These are phyloP conservation scores for Carpatolechia fugitivella DNA, from an alignment of 2,888 invertebrate species.

Conservation along the genomic window DNA sequence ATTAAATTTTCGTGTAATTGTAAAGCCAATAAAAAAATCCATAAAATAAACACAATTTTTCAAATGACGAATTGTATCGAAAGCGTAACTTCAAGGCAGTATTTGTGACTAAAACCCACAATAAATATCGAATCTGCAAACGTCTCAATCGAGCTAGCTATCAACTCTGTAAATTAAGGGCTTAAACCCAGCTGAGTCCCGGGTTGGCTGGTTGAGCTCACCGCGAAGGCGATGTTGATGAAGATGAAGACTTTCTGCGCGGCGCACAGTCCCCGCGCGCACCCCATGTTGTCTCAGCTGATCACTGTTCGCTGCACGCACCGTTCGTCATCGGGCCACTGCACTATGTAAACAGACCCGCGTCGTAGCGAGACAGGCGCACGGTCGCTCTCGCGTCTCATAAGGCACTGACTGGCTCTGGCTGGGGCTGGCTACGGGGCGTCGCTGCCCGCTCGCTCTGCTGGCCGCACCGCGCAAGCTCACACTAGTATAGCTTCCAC, in stretches of 20 bases:
- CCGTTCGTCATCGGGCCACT: background rate
- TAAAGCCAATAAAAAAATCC: too few relatives aligned
- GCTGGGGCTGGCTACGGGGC: background rate
- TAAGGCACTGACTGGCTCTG: slow-evolving; percentile 55
- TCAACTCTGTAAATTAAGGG: background rate
- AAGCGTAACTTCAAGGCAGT: too few relatives aligned
- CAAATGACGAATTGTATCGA: too few relatives aligned
- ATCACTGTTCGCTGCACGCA: background rate
- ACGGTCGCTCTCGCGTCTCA: slow-evolving; percentile 41
- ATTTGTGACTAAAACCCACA: background rate
- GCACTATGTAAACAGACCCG: slow-evolving; percentile 11
- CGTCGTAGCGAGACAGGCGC: slow-evolving; percentile 8
- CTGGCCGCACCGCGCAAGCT: slow-evolving; percentile 16
- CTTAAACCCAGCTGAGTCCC: background rate
- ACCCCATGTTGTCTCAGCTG: slow-evolving; percentile 41
- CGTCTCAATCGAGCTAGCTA: background rate
- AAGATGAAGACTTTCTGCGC: slow-evolving; percentile 69
- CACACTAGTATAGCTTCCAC: slow-evolving; percentile 5
- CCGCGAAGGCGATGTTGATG: slow-evolving; percentile 73
- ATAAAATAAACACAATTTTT: too few relatives aligned
- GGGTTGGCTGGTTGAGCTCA: slow-evolving; percentile 29
- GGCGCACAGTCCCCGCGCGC: slow-evolving; percentile 57
- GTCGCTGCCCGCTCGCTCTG: slow-evolving; percentile 16
- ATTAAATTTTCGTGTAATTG: too few relatives aligned
- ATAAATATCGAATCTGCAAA: background rate